phyloP scores from a whole-genome alignment of 1,140 invertebrate genomes.

The Spodoptera frugiperda region DNA sequence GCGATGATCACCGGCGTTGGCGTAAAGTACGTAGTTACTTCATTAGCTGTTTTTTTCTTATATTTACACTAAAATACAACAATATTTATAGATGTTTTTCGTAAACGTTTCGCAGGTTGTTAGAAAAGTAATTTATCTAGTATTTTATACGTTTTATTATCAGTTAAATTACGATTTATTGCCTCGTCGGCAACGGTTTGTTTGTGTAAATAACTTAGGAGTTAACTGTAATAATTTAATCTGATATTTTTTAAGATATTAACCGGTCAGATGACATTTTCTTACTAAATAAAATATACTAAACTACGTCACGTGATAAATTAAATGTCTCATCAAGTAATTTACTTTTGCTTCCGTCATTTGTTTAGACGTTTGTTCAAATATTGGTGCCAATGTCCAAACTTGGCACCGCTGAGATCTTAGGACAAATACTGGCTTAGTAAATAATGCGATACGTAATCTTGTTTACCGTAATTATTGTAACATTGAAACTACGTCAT shows the following conservation, averaged over 20 bases:
- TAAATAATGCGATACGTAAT: background rate
- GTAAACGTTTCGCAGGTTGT: conserved; percentile 1
- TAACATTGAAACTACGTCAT: background rate
- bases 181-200: background rate
- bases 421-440: too few species aligned
- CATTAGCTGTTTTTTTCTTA: conserved; percentile 6
- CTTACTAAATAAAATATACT: too few species aligned
- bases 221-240: too few species aligned
- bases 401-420: too few species aligned
- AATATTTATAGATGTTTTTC: conserved; percentile 24
- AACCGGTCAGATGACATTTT: too few species aligned
- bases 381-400: too few species aligned
- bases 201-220: too few species aligned
- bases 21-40: conserved; percentile 4
- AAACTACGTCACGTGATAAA: too few species aligned
- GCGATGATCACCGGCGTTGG: conserved; percentile 25
- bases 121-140: background rate
- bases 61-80: conserved; percentile 30
- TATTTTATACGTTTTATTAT: conserved; percentile 2
- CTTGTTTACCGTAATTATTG: background rate
- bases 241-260: too few species aligned
- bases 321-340: too few species aligned
- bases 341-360: too few species aligned
- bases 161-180: conserved; percentile 1
- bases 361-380: too few species aligned